A percentile compares a stretch with the other conserved stretches of the same genome.
Evolutionary conservation across 2,113 vertebrate genomes (phyloP).

Genomic region (Reinhardtius hippoglossoides): DNA sequence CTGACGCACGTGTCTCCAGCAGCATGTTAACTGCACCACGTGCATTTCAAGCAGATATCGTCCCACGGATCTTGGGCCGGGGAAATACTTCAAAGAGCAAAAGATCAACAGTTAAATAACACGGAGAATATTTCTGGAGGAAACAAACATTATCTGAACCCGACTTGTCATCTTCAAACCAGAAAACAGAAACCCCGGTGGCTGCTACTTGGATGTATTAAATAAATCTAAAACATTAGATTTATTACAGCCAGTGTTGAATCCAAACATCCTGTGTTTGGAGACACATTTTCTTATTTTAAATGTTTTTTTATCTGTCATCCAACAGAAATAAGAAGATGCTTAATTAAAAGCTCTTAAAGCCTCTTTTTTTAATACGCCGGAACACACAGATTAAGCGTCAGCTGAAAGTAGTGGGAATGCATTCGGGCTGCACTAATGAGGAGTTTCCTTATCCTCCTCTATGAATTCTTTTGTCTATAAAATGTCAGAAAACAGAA

Average conservation of each 20-base stretch:
- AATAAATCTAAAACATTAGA: background rate
- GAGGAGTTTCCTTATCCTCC: background rate
- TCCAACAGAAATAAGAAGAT: background rate
- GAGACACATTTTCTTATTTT: background rate
- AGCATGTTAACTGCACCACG: constrained; percentile 37
- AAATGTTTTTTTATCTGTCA: background rate
- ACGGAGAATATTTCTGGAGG: constrained; percentile 37
- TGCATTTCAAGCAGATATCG: constrained; percentile 47
- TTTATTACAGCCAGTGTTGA: background rate
- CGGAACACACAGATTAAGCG: background rate
- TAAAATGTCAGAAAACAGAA: background rate
- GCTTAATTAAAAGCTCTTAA: background rate
- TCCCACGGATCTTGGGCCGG: constrained; percentile 3
- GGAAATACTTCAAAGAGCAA: constrained; percentile 62
- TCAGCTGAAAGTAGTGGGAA: background rate
- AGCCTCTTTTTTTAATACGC: background rate
- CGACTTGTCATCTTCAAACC: background rate
- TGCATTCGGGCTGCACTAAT: background rate
- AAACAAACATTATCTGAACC: constrained; percentile 39
- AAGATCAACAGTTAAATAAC: constrained; percentile 47
- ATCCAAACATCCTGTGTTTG: background rate
- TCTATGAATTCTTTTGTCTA: background rate
- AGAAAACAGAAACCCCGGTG: background rate
- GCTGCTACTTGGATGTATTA: background rate
- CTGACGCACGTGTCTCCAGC: constrained; percentile 27